phyloP scores from a whole-genome alignment of 2,797 vertebrate species.

The Monodelphis domestica region DNA sequence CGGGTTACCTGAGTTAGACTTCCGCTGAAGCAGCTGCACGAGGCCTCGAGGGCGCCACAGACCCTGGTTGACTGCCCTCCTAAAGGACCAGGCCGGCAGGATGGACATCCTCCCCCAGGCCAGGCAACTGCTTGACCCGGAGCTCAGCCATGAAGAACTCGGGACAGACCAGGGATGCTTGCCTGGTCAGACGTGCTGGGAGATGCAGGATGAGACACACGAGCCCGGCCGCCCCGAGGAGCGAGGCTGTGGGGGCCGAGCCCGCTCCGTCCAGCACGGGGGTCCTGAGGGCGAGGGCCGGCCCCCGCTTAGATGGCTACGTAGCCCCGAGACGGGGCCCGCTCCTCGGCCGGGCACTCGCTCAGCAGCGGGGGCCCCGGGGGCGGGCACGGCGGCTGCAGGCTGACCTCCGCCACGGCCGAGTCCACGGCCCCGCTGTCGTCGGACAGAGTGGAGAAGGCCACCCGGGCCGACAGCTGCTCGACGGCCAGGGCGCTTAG shows the following conservation, averaged over 20 bases:
- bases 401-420: constrained; percentile 79
- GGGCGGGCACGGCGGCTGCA: constrained; percentile 84
- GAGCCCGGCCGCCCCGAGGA: too few relatives aligned
- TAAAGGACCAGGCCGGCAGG: constrained; percentile 92
- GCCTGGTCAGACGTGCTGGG: constrained; percentile 90
- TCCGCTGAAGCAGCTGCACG: constrained; percentile 94
- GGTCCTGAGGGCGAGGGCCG: constrained; percentile 88
- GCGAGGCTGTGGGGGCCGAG: constrained; percentile 83
- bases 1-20: constrained; percentile 96
- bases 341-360: constrained; percentile 85
- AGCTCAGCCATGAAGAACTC: constrained; percentile 97
- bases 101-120: constrained; percentile 91
- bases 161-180: constrained; percentile 92
- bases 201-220: too few relatives aligned
- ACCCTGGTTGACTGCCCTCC: constrained; percentile 92
- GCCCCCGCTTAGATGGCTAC: constrained; percentile 91
- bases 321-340: constrained; percentile 87
- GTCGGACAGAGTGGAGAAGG: constrained; percentile 88
- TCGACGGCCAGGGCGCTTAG: constrained; percentile 86
- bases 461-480: constrained; percentile 92
- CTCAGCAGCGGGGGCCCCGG: constrained; percentile 81
- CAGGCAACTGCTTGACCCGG: constrained; percentile 90
- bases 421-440: constrained; percentile 92
- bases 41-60: constrained; percentile 89
- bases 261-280: constrained; percentile 80